Conservation (phyloP, 2,113 vertebrate genomes). For the Vulpes lagopus region DNA sequence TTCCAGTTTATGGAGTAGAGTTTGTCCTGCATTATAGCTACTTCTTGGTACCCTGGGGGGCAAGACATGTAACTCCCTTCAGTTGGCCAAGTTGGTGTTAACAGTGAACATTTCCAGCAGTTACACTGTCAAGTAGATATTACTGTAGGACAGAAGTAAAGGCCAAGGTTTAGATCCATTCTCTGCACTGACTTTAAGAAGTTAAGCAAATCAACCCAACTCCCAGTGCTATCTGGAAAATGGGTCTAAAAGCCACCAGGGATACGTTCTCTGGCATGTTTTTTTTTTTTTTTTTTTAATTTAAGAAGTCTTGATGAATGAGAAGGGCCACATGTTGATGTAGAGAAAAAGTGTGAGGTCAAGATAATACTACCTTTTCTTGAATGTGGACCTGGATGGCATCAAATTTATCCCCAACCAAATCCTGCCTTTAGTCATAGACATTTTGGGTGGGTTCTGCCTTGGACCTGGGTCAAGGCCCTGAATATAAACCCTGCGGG, state of each 20-base stretch:
- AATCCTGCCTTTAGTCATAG: background rate
- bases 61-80: background rate
- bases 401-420: background rate
- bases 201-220: background rate
- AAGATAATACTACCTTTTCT: background rate
- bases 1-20: background rate
- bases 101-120: background rate
- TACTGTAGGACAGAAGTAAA: background rate
- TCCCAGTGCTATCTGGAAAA: background rate
- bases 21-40: background rate
- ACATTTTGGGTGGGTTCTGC: slow-evolving; percentile 12
- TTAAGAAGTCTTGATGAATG: background rate
- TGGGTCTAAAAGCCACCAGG: background rate
- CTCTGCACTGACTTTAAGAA: background rate
- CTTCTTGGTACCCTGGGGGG: background rate
- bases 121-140: background rate
- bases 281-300: background rate
- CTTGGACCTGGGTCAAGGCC: background rate
- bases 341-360: background rate
- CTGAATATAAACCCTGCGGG: background rate
- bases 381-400: background rate
- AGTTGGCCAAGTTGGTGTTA: background rate
- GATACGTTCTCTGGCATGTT: background rate
- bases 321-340: background rate
- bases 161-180: background rate